phyloP scores from a whole-genome alignment of 2,113 vertebrate genomes.

The Tragelaphus strepsiceros region DNA sequence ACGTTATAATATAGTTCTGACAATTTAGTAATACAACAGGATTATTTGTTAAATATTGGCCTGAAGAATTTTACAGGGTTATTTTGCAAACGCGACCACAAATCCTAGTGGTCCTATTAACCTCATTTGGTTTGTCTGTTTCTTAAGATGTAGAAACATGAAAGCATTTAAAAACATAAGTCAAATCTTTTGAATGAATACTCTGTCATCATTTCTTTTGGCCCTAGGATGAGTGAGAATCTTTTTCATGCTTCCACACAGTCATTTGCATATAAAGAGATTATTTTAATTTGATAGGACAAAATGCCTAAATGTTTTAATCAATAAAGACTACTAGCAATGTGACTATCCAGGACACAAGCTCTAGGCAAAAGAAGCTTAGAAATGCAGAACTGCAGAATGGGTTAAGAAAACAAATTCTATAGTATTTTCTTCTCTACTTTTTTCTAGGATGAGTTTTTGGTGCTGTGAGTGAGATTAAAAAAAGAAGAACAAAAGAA shows the following conservation, averaged over 20 bases:
- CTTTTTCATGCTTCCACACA: not conserved
- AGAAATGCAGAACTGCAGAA: not conserved
- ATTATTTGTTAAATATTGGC: not conserved
- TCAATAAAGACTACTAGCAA: not conserved
- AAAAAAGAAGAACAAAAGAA: not conserved
- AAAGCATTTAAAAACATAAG: slow-evolving; percentile 25
- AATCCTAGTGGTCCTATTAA: slow-evolving; percentile 18
- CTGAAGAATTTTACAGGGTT: not conserved
- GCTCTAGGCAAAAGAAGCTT: not conserved
- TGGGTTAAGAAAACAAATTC: not conserved
- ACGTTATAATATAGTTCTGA: not conserved
- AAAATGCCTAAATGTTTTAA: not conserved
- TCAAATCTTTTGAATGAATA: not conserved
- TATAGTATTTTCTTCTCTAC: not conserved
- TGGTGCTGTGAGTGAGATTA: not conserved
- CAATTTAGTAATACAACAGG: not conserved
- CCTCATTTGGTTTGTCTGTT: not conserved
- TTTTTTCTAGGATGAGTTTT: not conserved
- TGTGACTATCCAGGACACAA: not conserved
- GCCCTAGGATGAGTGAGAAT: not conserved
- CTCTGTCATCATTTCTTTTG: not conserved
- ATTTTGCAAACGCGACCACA: not conserved
- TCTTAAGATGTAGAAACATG: slow-evolving; percentile 19
- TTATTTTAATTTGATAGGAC: slow-evolving; percentile 15
- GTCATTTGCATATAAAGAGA: not conserved